phyloP scores from a whole-genome alignment of 1,140 invertebrate genomes.

The Lamellibrachia luymesi region DNA sequence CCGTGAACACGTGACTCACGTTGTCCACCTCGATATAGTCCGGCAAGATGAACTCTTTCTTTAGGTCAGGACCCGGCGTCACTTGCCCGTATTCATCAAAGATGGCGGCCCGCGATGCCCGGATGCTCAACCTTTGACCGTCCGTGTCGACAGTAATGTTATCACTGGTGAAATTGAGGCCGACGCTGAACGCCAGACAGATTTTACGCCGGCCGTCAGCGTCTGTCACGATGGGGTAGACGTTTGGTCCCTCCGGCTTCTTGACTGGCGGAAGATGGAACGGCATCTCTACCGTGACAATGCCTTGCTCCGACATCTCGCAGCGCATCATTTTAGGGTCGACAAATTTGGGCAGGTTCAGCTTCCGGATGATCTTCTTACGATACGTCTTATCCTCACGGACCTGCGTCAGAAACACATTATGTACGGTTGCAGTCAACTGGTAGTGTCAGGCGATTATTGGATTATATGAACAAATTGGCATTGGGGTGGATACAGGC shows the following conservation, averaged over 20 bases:
- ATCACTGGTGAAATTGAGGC: slow-evolving; percentile 25
- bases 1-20: slow-evolving; percentile 20
- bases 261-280: slow-evolving; percentile 28
- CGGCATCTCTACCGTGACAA: slow-evolving; percentile 30
- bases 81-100: slow-evolving; percentile 21
- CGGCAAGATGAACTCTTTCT: slow-evolving; percentile 22
- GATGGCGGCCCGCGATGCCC: slow-evolving; percentile 20
- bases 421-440: background rate
- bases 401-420: background rate
- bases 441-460: no score
- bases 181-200: slow-evolving; percentile 21
- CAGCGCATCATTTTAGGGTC: slow-evolving; percentile 30
- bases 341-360: slow-evolving; percentile 26
- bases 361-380: slow-evolving; percentile 28
- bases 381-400: background rate
- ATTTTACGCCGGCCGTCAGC: slow-evolving; percentile 23
- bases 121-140: slow-evolving; percentile 19
- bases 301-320: slow-evolving; percentile 14
- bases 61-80: slow-evolving; percentile 14
- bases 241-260: slow-evolving; percentile 24
- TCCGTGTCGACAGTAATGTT: slow-evolving; percentile 23
- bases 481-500: no score
- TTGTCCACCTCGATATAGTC: slow-evolving; percentile 23
- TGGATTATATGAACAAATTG: no score
- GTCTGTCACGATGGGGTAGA: slow-evolving; percentile 27